Evolutionary conservation across 2,888 invertebrate species (phyloP).

Genomic region (Alloplasta piceator): DNA sequence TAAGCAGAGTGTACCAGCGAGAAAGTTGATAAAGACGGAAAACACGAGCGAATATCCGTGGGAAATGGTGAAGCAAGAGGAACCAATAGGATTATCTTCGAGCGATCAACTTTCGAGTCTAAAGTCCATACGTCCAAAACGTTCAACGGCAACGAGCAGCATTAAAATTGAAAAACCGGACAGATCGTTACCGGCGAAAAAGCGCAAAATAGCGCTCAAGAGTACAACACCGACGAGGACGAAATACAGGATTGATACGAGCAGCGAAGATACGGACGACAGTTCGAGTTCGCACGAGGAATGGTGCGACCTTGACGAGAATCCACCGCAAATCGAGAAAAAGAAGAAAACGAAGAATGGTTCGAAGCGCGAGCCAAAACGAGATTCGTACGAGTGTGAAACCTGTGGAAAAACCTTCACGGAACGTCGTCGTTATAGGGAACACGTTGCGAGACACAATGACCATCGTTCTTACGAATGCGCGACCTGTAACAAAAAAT

Average conservation of each 20-base stretch:
- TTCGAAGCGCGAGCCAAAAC: no score
- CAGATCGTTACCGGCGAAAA: constrained; percentile 10
- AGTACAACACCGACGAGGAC: constrained; percentile 12
- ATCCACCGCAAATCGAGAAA: background rate
- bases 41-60: background rate
- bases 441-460: no score
- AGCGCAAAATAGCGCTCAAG: constrained; percentile 11
- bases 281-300: constrained; percentile 20
- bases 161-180: background rate
- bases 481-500: constrained; percentile 53
- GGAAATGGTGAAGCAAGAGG: background rate
- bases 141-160: background rate
- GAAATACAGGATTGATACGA: background rate
- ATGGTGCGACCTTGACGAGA: constrained; percentile 1
- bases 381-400: no score
- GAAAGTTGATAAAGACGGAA: constrained; percentile 21
- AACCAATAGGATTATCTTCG: background rate
- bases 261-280: background rate
- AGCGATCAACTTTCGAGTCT: background rate
- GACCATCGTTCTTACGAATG: no score
- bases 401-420: no score
- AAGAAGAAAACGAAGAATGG: no score
- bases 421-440: no score
- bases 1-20: constrained; percentile 2
- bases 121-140: constrained; percentile 8